Conservation (phyloP, 2,113 vertebrate genomes). For the Protomyctophum bolini region DNA sequence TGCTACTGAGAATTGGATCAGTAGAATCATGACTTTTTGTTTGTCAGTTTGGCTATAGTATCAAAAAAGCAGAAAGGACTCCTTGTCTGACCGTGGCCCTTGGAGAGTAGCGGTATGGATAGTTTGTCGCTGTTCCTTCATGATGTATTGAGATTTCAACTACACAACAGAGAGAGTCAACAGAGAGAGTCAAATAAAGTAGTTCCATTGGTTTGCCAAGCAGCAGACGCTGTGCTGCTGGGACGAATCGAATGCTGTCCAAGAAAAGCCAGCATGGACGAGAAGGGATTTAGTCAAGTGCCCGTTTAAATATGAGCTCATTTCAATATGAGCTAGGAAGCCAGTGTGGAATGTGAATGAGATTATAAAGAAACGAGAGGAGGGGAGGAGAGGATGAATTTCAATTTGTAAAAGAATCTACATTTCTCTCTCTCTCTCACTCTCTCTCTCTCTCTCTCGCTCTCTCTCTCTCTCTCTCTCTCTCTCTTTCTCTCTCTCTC, state of each 20-base stretch:
- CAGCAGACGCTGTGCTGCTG: conserved; percentile 40
- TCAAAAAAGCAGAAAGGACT: no score
- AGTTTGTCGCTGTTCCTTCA: no score
- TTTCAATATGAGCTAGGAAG: conserved; percentile 36
- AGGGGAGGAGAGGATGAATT: conserved; percentile 53
- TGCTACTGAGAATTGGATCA: no score
- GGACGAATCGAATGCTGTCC: conserved; percentile 43
- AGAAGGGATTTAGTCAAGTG: conserved; percentile 59
- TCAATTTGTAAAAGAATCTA: conserved; percentile 62
- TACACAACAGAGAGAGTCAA: no score
- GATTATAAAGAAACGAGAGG: conserved; percentile 51
- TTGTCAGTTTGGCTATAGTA: no score
- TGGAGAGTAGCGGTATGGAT: no score
- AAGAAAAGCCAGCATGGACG: conserved; percentile 37
- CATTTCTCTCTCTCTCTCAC: conserved; percentile 29
- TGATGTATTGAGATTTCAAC: no score
- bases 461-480: neutral
- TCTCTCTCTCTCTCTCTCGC: no score
- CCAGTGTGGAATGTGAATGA: conserved; percentile 64
- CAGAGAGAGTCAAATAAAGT: no score
- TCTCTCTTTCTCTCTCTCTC: conserved; percentile 1
- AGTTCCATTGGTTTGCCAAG: conserved; percentile 11
- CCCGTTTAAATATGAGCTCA: conserved; percentile 61
- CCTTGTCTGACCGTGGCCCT: no score
- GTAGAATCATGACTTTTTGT: no score